These are phyloP conservation scores for Hycleus phaleratus DNA, from an alignment of 1,140 invertebrate genomes.

Conservation along the genomic window DNA sequence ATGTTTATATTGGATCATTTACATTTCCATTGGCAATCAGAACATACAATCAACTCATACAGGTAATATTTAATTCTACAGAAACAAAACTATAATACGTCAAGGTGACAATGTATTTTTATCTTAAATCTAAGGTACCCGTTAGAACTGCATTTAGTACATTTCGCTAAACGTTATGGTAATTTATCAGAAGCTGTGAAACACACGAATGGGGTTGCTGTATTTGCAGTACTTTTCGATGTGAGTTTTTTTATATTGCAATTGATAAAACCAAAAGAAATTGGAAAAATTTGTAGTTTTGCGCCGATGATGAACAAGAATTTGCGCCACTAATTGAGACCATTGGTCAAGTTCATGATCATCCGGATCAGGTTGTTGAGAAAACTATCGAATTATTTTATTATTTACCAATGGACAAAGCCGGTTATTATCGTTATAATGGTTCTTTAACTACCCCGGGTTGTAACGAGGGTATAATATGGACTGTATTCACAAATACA, in stretches of 20 bases:
- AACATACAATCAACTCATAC: constrained; percentile 59
- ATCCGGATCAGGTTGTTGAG: constrained; percentile 19
- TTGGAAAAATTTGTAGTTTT: constrained; percentile 21
- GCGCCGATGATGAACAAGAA: constrained; percentile 36
- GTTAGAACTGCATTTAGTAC: constrained; percentile 63
- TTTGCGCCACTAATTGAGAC: constrained; percentile 45
- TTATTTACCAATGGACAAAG: constrained; percentile 47
- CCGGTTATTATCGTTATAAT: constrained; percentile 56
- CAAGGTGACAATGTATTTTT: too few relatives aligned
- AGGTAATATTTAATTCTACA: constrained; percentile 32
- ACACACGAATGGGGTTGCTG: constrained; percentile 56
- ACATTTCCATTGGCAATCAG: constrained; percentile 74
- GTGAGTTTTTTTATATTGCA: constrained; percentile 38
- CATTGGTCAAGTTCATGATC: constrained; percentile 39
- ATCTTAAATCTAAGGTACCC: constrained; percentile 39
- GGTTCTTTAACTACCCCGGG: constrained; percentile 70
- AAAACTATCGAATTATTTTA: constrained; percentile 1
- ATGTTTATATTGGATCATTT: constrained; percentile 58
- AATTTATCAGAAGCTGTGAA: constrained; percentile 49
- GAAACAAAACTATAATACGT: not conserved
- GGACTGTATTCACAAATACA: constrained; percentile 60
- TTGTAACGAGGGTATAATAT: constrained; percentile 64
- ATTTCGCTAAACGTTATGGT: constrained; percentile 52
- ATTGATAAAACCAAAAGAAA: not conserved
- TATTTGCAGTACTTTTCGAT: constrained; percentile 61